A percentile compares a stretch with the other conserved stretches of the same genome.
phyloP scores from a whole-genome alignment of 2,888 invertebrate species.

The Matsumyia berberina region DNA sequence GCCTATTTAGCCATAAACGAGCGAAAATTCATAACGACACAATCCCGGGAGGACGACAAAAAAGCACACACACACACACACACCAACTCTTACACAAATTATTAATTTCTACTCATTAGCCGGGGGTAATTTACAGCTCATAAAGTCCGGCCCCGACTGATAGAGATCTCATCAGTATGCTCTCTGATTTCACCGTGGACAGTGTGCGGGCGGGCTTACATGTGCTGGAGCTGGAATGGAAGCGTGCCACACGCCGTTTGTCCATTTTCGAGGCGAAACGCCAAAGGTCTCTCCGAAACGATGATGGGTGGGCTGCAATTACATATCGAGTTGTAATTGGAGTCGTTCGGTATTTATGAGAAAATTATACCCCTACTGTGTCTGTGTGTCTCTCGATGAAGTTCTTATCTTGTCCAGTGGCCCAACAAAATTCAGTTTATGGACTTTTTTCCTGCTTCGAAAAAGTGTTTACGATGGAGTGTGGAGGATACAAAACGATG shows the following conservation, averaged over 20 bases:
- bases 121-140: constrained; percentile 66
- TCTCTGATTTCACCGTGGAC: constrained; percentile 59
- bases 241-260: constrained; percentile 51
- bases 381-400: neutral
- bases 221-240: constrained; percentile 29
- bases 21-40: constrained; percentile 4
- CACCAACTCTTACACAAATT: too few relatives aligned
- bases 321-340: constrained; percentile 50
- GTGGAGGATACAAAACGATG: neutral
- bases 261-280: constrained; percentile 7
- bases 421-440: neutral
- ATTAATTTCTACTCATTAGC: constrained; percentile 57
- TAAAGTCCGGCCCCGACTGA: constrained; percentile 42
- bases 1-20: constrained; percentile 10
- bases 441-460: neutral
- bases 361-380: constrained; percentile 4
- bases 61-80: neutral
- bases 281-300: neutral
- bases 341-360: constrained; percentile 40
- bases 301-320: constrained; percentile 39
- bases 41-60: constrained; percentile 10
- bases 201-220: constrained; percentile 6
- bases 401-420: neutral
- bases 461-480: neutral
- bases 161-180: constrained; percentile 62